phyloP scores from a whole-genome alignment of 2,797 vertebrate species.

The Anabas testudineus region DNA sequence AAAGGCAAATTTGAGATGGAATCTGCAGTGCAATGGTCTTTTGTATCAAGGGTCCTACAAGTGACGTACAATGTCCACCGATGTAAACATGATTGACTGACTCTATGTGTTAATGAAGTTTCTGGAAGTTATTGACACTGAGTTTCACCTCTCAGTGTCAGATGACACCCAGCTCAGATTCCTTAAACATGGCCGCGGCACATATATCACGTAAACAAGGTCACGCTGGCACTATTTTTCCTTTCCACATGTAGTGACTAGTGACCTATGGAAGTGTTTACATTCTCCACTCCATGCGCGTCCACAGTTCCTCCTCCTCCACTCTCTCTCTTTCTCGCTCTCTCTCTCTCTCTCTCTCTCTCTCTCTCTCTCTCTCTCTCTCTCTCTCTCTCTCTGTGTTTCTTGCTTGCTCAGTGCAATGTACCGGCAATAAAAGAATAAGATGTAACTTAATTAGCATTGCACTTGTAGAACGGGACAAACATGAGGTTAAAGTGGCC shows the following conservation, averaged over 20 bases:
- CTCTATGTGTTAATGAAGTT: not conserved
- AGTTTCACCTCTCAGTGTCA: not conserved
- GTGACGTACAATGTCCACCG: not conserved
- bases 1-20: no score
- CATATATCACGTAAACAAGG: no score
- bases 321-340: not conserved
- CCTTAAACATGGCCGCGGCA: not conserved
- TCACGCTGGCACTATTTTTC: not conserved
- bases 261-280: slow-evolving; percentile 33
- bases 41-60: no score
- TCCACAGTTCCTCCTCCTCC: not conserved
- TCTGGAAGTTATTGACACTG: not conserved
- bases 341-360: not conserved
- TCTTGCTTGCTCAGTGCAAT: not conserved
- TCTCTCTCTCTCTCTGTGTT: not conserved
- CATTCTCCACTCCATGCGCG: not conserved
- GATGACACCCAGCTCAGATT: not conserved
- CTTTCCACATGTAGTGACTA: not conserved
- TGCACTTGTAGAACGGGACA: no score
- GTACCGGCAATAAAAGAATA: not conserved
- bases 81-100: not conserved
- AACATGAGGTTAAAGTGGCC: no score
- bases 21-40: not conserved
- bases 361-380: not conserved
- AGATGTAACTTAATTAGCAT: no score